phyloP scores from a whole-genome alignment of 2,113 vertebrate genomes.

The Nannospalax galili region DNA sequence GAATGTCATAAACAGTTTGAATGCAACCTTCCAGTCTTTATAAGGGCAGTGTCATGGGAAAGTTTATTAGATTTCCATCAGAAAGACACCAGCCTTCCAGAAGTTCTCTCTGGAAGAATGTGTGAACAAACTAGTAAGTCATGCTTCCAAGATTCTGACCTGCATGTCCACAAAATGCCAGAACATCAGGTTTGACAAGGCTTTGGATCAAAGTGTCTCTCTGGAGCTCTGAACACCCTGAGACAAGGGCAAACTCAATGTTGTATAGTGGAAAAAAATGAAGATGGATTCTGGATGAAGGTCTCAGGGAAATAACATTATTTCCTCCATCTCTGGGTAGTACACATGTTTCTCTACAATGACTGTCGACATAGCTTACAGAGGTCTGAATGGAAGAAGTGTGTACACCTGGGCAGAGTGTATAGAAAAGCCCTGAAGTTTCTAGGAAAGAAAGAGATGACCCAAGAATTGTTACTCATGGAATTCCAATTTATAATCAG shows the following conservation, averaged over 20 bases:
- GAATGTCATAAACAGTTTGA: background rate
- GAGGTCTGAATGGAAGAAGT: background rate
- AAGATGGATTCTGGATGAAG: background rate
- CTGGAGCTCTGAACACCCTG: background rate
- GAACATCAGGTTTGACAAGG: background rate
- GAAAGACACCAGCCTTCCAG: background rate
- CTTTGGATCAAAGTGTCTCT: background rate
- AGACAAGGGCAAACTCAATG: background rate
- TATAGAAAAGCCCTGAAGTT: accelerated
- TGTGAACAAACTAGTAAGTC: background rate
- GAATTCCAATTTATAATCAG: background rate
- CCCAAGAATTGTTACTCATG: background rate
- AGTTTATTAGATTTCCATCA: background rate
- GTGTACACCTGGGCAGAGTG: background rate
- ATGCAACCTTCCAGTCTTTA: background rate
- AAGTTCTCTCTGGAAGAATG: background rate
- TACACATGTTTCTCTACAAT: background rate
- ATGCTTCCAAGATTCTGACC: background rate
- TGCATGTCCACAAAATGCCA: background rate
- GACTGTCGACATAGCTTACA: background rate
- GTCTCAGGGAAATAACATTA: background rate
- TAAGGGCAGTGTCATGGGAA: background rate
- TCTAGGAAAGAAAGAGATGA: background rate
- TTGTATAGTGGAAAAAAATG: background rate
- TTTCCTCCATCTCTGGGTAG: background rate